Percentiles rank a stretch among this genome's conserved stretches.
phyloP scores from a whole-genome alignment of 2,113 vertebrate species.

The Podarcis raffonei region DNA sequence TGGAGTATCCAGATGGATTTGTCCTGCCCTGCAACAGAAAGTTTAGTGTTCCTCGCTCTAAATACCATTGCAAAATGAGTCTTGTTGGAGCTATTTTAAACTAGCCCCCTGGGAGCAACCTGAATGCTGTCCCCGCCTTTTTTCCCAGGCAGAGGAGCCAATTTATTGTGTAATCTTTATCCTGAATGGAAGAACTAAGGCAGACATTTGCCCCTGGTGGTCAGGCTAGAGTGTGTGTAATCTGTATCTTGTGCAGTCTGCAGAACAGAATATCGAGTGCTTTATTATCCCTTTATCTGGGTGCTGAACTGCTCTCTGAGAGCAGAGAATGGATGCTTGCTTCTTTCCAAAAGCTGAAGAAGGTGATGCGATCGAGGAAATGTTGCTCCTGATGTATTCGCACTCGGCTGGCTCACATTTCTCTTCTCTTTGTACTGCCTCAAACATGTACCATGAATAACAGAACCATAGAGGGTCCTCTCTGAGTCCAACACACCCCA shows the following conservation, averaged over 20 bases:
- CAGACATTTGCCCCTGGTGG: background rate
- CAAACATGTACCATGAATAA: no score
- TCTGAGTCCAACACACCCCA: no score
- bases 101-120: background rate
- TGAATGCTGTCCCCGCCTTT: background rate
- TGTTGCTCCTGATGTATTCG: background rate
- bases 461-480: no score
- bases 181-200: background rate
- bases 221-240: background rate
- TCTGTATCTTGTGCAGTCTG: background rate
- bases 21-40: background rate
- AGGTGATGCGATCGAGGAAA: background rate
- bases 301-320: background rate
- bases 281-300: background rate
- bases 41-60: background rate
- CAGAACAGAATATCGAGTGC: background rate
- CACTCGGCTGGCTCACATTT: background rate
- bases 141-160: background rate
- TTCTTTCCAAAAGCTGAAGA: background rate
- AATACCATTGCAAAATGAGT: background rate
- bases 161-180: background rate
- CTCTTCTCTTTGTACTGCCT: background rate
- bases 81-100: background rate
- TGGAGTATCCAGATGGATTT: background rate
- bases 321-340: background rate